Base-by-base conservation (phyloP, 2,113 vertebrate genomes). In the Cynoglossus semilaevis region DNA sequence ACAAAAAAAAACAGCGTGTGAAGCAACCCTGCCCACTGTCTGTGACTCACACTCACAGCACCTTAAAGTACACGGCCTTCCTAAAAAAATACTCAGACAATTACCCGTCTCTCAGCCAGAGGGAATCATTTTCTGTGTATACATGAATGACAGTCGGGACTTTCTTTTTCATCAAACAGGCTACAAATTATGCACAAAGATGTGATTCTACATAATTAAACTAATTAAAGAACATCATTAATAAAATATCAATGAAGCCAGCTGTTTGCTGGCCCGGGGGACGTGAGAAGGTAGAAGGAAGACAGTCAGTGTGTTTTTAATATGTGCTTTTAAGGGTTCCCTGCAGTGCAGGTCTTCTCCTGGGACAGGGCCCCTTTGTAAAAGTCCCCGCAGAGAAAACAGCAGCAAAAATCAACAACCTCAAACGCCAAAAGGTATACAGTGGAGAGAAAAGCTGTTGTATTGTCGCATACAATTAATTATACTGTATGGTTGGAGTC, bases 221-320 rank as follows among this genome's bases (percentile, higher is more conserved):
- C 89, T 90, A 91, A 91, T 92, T 91, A 91, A 90, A 91, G 87
- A 87, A 86, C 77, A 85, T 81, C 89, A 91, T 92, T 90, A 92
- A 91, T 91, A 90, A 92, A 90, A 90, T 91, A 91, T 92, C 82
- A 88, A 63, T 63, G 77, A 80, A 82, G 85, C 86, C 88, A 90
- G 89, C 89, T 91, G 90, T 90, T 90, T 90, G 88, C 89, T 86
- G 71, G 84, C 88, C 88, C 81, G 60, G 67, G 81, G 83, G 86
- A 86, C 46, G 77, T 73, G 75, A 67, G 62, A 65, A 76, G 66
- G 76, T 64, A 59, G 67, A 71, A 65, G 67, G 65, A 66, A 84
- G 79, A 84, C 77, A 83, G 78, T 79, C 73, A 82, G 80, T 79
- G 84, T 59, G 60, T 87, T 90, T 87, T 90, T 88, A 86, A 88